Evolutionary conservation across 2,888 invertebrate species (phyloP), one percentile per base, ranked within the genome.

Genomic region (Agriopis aurantiaria): DNA sequence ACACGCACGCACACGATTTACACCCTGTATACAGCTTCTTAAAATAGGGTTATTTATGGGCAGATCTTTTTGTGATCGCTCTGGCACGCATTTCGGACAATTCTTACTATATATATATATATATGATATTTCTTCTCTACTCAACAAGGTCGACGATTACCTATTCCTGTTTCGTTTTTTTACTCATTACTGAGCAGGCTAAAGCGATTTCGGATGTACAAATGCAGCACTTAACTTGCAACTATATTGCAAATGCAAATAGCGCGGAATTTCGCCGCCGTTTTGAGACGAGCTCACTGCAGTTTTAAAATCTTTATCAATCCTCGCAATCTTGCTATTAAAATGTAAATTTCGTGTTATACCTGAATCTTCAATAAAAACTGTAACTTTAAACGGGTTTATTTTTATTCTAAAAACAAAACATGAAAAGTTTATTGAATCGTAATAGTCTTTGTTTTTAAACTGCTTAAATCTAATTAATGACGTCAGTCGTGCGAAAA

Each of bases 1-100:
- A 82, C 82, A 81, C 81, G 75, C 82, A 82, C 81, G 77, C 80
- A 72, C 75, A 79, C 73, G 81, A 83, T 85, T 85, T 85, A 83
- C 83, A 80, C 79, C 76, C 79, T 81, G 81, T 83, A 80, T 78
- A 74, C 65, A 64, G 63, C 68, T 72, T 71, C 83, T 82, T 82
- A 76, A 82, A 84, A 85, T 82, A 81, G 78, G 76, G 71, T 80
- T 80, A 82, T 83, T 77, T 75, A 75, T 75, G 58, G 48, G 43
- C 41, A 40, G 46, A 52, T 45, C 33, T 52, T 52, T 51, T 62
- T 51, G 51, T 23, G 52, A 73, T 74, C 67, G 65, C 41, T 7
- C 48, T 12, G 2, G 49, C 46, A 43, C 57, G 58, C 58, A 9
- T 58, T 48, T 8, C 8, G 10, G 46, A 46, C 48, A 33, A 58